Conservation (phyloP, 2,113 vertebrate species). For the Sisor rabdophorus region DNA sequence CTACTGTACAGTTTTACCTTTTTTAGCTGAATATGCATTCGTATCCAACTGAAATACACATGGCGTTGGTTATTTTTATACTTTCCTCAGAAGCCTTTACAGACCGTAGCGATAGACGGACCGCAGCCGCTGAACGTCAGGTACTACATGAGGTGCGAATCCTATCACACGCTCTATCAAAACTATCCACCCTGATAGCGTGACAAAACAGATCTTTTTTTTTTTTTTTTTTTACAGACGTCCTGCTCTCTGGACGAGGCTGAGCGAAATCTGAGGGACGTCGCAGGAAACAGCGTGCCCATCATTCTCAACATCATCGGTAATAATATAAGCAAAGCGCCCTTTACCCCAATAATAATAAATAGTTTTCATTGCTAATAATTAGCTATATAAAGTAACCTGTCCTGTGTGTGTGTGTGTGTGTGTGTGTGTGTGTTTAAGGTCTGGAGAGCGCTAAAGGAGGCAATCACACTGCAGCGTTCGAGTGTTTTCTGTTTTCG, state of each 20-base stretch:
- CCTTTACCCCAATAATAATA: no score
- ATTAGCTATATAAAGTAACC: no score
- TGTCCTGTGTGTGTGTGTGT: conserved; percentile 9
- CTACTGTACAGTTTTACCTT: no score
- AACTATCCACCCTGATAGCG: neutral
- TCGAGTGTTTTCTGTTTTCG: conserved; percentile 81
- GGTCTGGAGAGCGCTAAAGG: conserved; percentile 76
- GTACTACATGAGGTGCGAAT: neutral
- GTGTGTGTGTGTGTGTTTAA: conserved; percentile 53
- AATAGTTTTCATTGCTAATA: no score
- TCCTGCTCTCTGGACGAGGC: conserved; percentile 67
- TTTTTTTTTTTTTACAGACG: conserved; percentile 55
- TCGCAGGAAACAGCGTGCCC: conserved; percentile 77
- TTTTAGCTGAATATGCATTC: neutral
- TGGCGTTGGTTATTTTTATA: neutral
- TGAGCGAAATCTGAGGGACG: conserved; percentile 70
- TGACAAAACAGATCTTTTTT: neutral
- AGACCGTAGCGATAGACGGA: neutral
- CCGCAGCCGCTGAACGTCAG: neutral
- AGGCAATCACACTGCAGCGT: conserved; percentile 67
- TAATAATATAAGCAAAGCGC: conserved; percentile 54
- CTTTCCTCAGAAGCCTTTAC: neutral
- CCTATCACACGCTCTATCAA: no score
- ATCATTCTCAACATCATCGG: conserved; percentile 92
- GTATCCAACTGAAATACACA: neutral